These are phyloP conservation scores for Pyrocephalus nanus DNA, from an alignment of 2,797 vertebrate genomes.

Conservation along the genomic window DNA sequence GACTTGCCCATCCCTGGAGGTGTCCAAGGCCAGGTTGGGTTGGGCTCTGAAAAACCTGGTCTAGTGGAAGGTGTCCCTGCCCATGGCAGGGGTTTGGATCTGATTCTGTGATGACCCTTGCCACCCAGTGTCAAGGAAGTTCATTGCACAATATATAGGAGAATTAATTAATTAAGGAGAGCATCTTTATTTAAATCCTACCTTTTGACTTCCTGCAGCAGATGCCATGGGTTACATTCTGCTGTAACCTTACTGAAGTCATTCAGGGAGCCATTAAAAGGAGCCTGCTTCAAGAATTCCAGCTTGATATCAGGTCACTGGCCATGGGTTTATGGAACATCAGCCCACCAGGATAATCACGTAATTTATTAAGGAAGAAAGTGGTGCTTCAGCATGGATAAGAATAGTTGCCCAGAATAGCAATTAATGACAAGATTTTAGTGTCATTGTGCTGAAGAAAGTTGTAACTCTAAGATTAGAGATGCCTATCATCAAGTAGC, in stretches of 20 bases:
- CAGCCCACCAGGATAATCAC: neutral
- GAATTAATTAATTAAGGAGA: neutral
- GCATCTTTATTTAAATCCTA: neutral
- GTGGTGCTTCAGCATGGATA: neutral
- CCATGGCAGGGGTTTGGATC: neutral
- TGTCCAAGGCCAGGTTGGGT: neutral
- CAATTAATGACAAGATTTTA: neutral
- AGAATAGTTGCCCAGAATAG: neutral
- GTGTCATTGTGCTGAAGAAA: neutral
- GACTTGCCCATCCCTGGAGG: neutral
- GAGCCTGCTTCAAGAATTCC: neutral
- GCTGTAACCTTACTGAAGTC: neutral
- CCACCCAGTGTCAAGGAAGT: neutral
- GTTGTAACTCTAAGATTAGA: neutral
- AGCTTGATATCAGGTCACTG: neutral
- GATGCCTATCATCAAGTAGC: neutral
- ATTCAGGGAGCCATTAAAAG: neutral
- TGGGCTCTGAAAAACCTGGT: neutral
- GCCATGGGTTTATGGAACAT: neutral
- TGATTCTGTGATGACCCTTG: neutral
- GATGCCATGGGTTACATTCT: neutral
- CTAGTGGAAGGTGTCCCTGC: neutral
- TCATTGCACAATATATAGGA: neutral
- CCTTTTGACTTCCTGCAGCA: neutral
- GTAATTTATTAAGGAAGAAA: neutral